A percentile compares a stretch with the other conserved stretches of the same genome.
Conservation (phyloP, 2,113 vertebrate species). For the Chionis minor region DNA sequence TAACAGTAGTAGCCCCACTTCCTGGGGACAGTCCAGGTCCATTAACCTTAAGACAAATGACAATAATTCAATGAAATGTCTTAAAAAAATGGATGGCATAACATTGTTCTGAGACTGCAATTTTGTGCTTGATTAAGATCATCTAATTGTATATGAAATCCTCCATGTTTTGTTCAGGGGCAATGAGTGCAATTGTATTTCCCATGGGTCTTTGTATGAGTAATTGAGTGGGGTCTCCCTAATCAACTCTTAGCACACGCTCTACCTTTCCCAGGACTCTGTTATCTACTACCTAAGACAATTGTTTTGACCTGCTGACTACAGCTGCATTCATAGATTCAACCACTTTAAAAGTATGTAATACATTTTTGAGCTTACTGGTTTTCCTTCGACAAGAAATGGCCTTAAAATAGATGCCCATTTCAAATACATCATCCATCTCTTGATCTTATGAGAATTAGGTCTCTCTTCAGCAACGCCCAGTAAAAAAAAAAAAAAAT, state of each 20-base stretch:
- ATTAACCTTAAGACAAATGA: neutral
- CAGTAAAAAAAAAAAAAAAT: neutral
- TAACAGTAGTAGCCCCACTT: neutral
- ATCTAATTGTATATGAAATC: neutral
- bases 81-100: rapidly evolving
- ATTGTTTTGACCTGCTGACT: neutral
- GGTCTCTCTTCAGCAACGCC: neutral
- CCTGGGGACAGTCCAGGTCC: neutral
- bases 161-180: neutral
- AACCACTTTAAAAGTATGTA: neutral
- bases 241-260: neutral
- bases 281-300: neutral
- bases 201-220: neutral
- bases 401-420: neutral
- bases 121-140: neutral
- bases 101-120: neutral
- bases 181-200: neutral
- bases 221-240: neutral
- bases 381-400: neutral
- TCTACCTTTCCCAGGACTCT: neutral
- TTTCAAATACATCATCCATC: neutral
- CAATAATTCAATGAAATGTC: neutral
- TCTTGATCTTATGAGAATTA: neutral
- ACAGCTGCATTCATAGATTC: neutral
- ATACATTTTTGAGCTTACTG: neutral